Percentiles rank a stretch among this genome's conserved stretches.
phyloP scores from a whole-genome alignment of 1,140 invertebrate genomes.

The Eupeodes corollae region DNA sequence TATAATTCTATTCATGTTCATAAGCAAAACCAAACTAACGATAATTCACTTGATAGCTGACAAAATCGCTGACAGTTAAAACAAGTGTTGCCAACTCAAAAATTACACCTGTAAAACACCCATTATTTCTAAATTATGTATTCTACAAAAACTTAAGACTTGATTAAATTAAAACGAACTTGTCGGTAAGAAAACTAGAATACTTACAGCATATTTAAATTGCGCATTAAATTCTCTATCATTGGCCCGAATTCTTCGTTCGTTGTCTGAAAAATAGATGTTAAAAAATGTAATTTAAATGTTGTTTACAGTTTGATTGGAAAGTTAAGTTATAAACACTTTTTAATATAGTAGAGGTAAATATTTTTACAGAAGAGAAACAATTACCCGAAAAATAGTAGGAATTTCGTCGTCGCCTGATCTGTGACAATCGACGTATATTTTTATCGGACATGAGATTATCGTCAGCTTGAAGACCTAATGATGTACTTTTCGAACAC shows the following conservation, averaged over 20 bases:
- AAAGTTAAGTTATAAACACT: background rate
- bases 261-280: slow-evolving; percentile 21
- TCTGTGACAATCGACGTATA: slow-evolving; percentile 24
- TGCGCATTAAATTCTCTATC: slow-evolving; percentile 88
- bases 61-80: too few species aligned
- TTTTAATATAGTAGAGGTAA: background rate
- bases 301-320: background rate
- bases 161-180: too few species aligned
- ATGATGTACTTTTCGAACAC: too few species aligned
- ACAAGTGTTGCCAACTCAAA: too few species aligned
- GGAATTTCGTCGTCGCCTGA: slow-evolving; percentile 28
- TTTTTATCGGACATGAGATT: slow-evolving; percentile 1
- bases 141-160: too few species aligned
- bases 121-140: too few species aligned
- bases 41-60: too few species aligned
- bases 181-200: background rate
- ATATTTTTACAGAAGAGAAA: background rate
- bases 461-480: too few species aligned
- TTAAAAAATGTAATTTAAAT: background rate
- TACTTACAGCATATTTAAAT: slow-evolving; percentile 95
- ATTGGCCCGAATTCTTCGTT: slow-evolving; percentile 86
- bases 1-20: too few species aligned
- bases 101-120: too few species aligned
- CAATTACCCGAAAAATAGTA: slow-evolving; percentile 33
- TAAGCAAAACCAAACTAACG: too few species aligned